A percentile compares a stretch with the other conserved stretches of the same genome.
Conservation (phyloP, 2,797 vertebrate species). For the Enteromius argenteus region DNA sequence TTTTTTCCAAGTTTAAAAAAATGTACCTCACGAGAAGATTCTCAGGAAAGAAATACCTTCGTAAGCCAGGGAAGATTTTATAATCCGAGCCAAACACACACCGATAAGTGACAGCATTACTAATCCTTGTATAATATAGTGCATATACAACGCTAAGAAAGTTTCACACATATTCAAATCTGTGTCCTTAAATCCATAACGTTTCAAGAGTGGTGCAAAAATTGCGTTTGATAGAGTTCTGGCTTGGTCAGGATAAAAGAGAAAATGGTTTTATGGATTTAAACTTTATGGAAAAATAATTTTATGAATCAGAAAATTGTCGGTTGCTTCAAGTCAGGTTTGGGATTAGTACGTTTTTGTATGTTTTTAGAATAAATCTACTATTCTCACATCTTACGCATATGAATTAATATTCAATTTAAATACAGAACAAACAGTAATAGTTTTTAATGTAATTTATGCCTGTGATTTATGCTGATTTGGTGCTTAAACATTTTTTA, state of each 20-base stretch:
- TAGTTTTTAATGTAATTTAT: background rate
- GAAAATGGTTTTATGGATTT: conserved; percentile 28
- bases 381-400: background rate
- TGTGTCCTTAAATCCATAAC: conserved; percentile 12
- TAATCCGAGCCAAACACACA: conserved; percentile 32
- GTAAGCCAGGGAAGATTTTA: conserved; percentile 3
- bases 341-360: background rate
- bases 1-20: conserved; percentile 6
- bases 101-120: conserved; percentile 37
- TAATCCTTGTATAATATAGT: conserved; percentile 31
- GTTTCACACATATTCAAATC: conserved; percentile 10
- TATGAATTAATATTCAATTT: background rate
- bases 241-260: conserved; percentile 3
- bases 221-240: conserved; percentile 26
- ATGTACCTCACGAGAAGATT: background rate
- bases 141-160: conserved; percentile 31
- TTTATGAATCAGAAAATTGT: background rate
- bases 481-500: background rate
- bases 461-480: background rate
- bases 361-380: background rate
- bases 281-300: conserved; percentile 4
- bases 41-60: conserved; percentile 5
- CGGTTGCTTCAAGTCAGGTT: background rate
- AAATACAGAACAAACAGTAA: background rate
- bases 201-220: conserved; percentile 13